Evolutionary conservation across 2,797 vertebrate genomes (phyloP).

Genomic region (Malacoraja senta): DNA sequence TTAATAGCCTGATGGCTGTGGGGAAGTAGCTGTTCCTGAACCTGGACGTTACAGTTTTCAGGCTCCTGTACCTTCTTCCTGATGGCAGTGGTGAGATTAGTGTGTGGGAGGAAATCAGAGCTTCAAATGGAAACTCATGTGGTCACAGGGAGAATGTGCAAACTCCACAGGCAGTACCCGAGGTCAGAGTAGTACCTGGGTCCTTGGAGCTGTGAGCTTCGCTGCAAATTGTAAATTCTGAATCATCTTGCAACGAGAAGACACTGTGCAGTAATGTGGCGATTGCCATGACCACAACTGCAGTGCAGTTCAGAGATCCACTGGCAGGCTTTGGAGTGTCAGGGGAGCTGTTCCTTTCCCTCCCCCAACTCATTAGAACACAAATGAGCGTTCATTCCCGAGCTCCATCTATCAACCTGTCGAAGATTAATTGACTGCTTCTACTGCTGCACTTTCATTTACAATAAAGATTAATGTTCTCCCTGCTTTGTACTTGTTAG

Average conservation of each 20-base stretch:
- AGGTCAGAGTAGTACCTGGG: no score
- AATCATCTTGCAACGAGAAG: neutral
- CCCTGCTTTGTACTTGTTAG: conserved; percentile 4
- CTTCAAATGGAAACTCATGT: no score
- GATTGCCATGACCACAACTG: neutral
- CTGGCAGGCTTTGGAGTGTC: neutral
- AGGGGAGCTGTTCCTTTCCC: neutral
- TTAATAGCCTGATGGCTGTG: no score
- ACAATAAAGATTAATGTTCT: conserved; percentile 28
- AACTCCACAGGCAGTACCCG: no score
- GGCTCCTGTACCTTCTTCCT: no score
- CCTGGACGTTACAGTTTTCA: no score
- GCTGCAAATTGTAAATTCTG: no score
- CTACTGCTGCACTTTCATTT: conserved; percentile 3
- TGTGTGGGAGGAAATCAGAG: no score
- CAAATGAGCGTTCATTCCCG: neutral
- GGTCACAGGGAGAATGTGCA: no score
- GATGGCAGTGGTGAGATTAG: no score
- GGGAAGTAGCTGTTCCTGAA: no score
- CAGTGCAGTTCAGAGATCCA: neutral
- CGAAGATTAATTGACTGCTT: conserved; percentile 18
- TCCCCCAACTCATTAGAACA: conserved; percentile 1
- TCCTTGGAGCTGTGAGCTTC: no score
- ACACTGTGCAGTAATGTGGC: neutral
- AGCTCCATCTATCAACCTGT: conserved; percentile 19